Base-by-base conservation (phyloP, 2,113 vertebrate genomes). In the Regulus satrapa region DNA sequence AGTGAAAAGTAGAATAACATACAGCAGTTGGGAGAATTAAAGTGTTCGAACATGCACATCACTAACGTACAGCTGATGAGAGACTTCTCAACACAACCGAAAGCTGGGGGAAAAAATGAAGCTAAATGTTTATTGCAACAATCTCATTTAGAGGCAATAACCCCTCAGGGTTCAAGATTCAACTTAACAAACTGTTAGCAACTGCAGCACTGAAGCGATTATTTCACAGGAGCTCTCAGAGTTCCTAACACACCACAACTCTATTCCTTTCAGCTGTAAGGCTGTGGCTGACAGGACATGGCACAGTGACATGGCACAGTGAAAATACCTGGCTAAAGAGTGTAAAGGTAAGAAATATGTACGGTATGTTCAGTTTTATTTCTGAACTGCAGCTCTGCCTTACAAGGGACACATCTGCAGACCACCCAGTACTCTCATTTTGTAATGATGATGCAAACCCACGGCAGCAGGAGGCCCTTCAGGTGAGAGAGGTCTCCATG, bases 111-210 rank as follows among this genome's bases (percentile, higher is more conserved):
- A 80, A 80, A 94, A 94, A 92, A 80, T 28, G 24, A 93, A 92
- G 63, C n/a, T 55, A 77, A 90, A 86, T 77, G 63, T 80, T 92
- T 90, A 69, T 12, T 55, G 32, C 8, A 8, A 91, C 55, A 41
- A 93, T 88, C 79, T 91, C n/a, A 13, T 67, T 74, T 85, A 85
- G 93, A 93, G 34, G 55, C 75, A 95, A 90, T 63, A 95, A 29
- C 14, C 51, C 79, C 55, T 80, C 51, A 83, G 55, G 82, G 72
- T n/a, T 90, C 72, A 92, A 80, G 63, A 83, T 69, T 83, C 32
- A 83, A 64, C 61, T 72, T 85, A 72, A 85, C 31, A 84, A 68
- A 64, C 32, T 31, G 92, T 71, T 40, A 80, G 23, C 38, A 74
- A 36, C n/a, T 80, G 36, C 55, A 67, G 46, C 34, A 76, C 63